Evolutionary conservation across 2,113 vertebrate species (phyloP).

Genomic region (Chrysemys picta): DNA sequence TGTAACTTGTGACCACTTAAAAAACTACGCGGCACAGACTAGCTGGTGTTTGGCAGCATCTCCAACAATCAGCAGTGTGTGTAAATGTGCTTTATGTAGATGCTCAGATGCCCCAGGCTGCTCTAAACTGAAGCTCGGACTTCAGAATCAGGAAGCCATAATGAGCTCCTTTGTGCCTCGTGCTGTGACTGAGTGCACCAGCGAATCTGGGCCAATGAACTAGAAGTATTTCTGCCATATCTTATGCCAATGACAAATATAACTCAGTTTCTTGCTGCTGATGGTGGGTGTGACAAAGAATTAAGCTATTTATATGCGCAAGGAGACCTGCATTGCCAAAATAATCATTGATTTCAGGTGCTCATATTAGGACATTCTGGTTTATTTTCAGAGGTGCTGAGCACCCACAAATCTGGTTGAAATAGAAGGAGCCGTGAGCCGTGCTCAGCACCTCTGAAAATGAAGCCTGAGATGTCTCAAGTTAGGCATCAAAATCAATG

Average conservation of each 20-base stretch:
- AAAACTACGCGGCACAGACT: not conserved
- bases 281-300: not conserved
- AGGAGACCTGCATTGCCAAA: not conserved
- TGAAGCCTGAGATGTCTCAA: not conserved
- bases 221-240: not conserved
- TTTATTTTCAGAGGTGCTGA: not conserved
- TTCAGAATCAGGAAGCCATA: not conserved
- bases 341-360: not conserved
- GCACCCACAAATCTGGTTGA: not conserved
- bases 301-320: not conserved
- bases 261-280: not conserved
- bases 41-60: not conserved
- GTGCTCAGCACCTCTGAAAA: not conserved
- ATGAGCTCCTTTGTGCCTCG: not conserved
- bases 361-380: accelerated
- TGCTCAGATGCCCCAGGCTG: not conserved
- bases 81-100: not conserved
- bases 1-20: not conserved
- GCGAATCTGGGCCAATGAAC: not conserved
- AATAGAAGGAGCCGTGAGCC: not conserved
- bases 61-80: not conserved
- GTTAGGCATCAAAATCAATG: not conserved
- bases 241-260: not conserved
- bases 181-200: not conserved
- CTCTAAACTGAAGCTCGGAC: not conserved